These are phyloP conservation scores for Hippocampus zosterae DNA, from an alignment of 2,113 vertebrate species.

Conservation along the genomic window DNA sequence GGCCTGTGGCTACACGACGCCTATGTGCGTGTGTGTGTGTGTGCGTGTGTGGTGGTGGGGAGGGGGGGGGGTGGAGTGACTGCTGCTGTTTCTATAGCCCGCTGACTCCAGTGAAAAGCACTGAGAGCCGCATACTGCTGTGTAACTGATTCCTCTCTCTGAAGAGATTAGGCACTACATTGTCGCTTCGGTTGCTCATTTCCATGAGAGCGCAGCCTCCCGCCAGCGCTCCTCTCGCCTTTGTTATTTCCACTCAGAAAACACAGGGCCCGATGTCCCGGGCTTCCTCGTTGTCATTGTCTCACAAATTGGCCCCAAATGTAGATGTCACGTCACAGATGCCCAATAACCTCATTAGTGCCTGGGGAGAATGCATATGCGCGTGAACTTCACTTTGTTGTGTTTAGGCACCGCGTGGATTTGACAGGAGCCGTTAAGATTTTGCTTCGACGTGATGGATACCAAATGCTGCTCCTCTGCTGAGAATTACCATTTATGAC, in stretches of 20 bases:
- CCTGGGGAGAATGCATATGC: slow-evolving; percentile 48
- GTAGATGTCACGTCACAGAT: slow-evolving; percentile 82
- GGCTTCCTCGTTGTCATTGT: slow-evolving; percentile 78
- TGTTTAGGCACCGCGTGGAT: not conserved
- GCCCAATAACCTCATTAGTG: slow-evolving; percentile 74
- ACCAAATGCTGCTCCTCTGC: not conserved
- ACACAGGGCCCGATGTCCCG: slow-evolving; percentile 66
- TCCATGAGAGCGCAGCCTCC: slow-evolving; percentile 78
- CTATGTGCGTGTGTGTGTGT: slow-evolving; percentile 29
- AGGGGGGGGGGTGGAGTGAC: slow-evolving; percentile 40
- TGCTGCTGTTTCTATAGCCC: slow-evolving; percentile 65
- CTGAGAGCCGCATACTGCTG: slow-evolving; percentile 74
- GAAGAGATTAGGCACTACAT: slow-evolving; percentile 80
- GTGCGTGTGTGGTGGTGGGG: slow-evolving; percentile 7
- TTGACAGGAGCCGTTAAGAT: not conserved
- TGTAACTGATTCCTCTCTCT: slow-evolving; percentile 80
- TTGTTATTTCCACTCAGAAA: slow-evolving; percentile 67
- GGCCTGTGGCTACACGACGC: slow-evolving; percentile 68
- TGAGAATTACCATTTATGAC: not conserved
- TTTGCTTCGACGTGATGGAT: not conserved
- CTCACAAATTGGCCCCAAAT: slow-evolving; percentile 78
- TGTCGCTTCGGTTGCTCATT: slow-evolving; percentile 81
- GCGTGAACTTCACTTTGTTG: slow-evolving; percentile 47
- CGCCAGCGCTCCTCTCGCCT: slow-evolving; percentile 62
- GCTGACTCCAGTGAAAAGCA: slow-evolving; percentile 73